A percentile compares a stretch with the other conserved stretches of the same genome.
These are phyloP conservation scores for Scomber colias DNA, from an alignment of 2,113 vertebrate species.

Conservation along the genomic window DNA sequence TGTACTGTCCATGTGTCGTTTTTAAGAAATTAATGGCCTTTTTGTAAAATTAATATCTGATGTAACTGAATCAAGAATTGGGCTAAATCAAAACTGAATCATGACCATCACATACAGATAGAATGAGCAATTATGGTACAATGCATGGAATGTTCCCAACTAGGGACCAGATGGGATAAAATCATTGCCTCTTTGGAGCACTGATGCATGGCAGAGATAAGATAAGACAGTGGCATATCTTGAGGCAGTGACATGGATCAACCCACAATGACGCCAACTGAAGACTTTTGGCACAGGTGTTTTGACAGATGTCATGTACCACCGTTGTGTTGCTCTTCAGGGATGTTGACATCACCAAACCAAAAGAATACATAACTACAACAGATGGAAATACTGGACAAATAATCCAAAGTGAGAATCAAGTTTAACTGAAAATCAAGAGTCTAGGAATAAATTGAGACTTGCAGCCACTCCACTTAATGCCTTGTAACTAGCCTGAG, in stretches of 20 bases:
- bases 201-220: slow-evolving; percentile 1
- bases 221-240: background rate
- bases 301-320: slow-evolving; percentile 23
- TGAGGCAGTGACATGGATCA: slow-evolving; percentile 3
- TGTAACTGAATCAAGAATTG: too few relatives aligned
- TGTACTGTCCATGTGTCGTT: too few relatives aligned
- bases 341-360: background rate
- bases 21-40: too few relatives aligned
- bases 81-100: too few relatives aligned
- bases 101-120: too few relatives aligned
- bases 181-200: background rate
- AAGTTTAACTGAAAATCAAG: slow-evolving; percentile 54
- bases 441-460: slow-evolving; percentile 40
- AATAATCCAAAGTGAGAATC: slow-evolving; percentile 36
- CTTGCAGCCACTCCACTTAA: slow-evolving; percentile 24
- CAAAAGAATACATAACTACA: slow-evolving; percentile 34
- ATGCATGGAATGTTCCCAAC: too few relatives aligned
- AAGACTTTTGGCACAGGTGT: slow-evolving; percentile 12
- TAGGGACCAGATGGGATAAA: too few relatives aligned
- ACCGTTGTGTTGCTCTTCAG: background rate
- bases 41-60: too few relatives aligned
- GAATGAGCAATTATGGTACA: too few relatives aligned
- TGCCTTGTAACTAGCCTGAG: slow-evolving; percentile 34
- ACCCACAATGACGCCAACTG: slow-evolving; percentile 5
- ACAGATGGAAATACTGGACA: slow-evolving; percentile 43